Evolutionary conservation across 2,797 vertebrate species (phyloP), one percentile per base, ranked within the genome.

Genomic region (Neosalanx taihuensis): DNA sequence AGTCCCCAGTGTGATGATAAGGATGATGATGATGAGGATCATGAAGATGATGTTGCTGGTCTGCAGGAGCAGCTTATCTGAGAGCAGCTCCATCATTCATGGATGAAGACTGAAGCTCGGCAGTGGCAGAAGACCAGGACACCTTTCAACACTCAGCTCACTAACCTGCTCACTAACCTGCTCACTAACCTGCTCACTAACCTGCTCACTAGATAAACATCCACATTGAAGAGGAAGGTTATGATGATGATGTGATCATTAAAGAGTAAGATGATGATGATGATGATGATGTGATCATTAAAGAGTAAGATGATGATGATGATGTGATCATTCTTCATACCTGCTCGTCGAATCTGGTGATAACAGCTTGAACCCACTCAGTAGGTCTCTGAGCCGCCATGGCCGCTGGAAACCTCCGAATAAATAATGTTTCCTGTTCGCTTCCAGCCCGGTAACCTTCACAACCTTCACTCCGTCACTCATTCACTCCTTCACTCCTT

Each of bases 351-450:
- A 98, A 98, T 92, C 96, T 95, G 85, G 89, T 96, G 88, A 98
- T 96, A 90, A 98, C 96, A 94, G 97, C 97, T 94, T 97, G 96
- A 90, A 98, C 96, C 97, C 96, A 97, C 88, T 98, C 97, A 92
- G 97, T 94, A 86, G 97, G 97, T 91, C 97, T 98, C 91, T 98
- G 97, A 86, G 97, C 96, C 94, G 96, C 97, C 97, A 98, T 98
- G 91, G 90, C 95, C 93, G 91, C 71, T 31, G 23, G 37, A 57
- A 66, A 59, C 30, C 46, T 67, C 63, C 41, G 53, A 59, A 66
- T 46, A 26, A 65, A 65, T 49, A 59, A 59, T 60, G 64, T 41
- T 62, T 72, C 57, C 13, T 72, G n/a, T 62, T 26, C 58, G 4
- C 13, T 37, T 64, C 67, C 73, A 57, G 72, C 74, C 72, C 67